These are phyloP conservation scores for Drosophila atripex DNA, from an alignment of 2,888 invertebrate genomes.

Conservation along the genomic window DNA sequence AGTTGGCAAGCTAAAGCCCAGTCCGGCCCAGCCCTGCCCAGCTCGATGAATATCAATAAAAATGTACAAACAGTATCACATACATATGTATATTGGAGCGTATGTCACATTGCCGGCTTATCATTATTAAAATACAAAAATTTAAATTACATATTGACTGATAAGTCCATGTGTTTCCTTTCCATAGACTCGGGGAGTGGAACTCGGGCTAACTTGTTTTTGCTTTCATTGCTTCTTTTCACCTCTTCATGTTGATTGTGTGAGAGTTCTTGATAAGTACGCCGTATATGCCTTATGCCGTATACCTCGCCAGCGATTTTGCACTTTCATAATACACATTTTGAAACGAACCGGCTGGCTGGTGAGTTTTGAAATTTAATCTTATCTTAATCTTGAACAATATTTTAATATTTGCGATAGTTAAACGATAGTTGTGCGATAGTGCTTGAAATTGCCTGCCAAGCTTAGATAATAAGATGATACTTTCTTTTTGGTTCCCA, in stretches of 20 bases:
- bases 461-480: too few species aligned
- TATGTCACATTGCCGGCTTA: slow-evolving; percentile 65
- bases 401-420: too few species aligned
- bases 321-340: slow-evolving; percentile 20
- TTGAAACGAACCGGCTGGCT: neutral
- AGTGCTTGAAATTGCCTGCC: too few species aligned
- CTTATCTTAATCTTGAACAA: neutral
- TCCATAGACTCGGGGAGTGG: too few species aligned
- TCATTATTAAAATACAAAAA: slow-evolving; percentile 73
- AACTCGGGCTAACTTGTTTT: slow-evolving; percentile 21
- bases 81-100: slow-evolving; percentile 12
- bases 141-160: slow-evolving; percentile 76
- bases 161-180: slow-evolving; percentile 52
- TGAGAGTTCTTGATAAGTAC: slow-evolving; percentile 23
- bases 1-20: slow-evolving; percentile 21
- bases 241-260: slow-evolving; percentile 57
- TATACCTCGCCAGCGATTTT: slow-evolving; percentile 43
- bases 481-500: too few species aligned
- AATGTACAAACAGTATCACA: slow-evolving; percentile 19
- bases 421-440: too few species aligned
- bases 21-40: too few species aligned
- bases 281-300: slow-evolving; percentile 1
- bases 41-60: slow-evolving; percentile 42
- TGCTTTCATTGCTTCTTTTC: slow-evolving; percentile 40
- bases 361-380: neutral